phyloP scores from a whole-genome alignment of 2,888 invertebrate genomes.

The Drosophila kuntzei region DNA sequence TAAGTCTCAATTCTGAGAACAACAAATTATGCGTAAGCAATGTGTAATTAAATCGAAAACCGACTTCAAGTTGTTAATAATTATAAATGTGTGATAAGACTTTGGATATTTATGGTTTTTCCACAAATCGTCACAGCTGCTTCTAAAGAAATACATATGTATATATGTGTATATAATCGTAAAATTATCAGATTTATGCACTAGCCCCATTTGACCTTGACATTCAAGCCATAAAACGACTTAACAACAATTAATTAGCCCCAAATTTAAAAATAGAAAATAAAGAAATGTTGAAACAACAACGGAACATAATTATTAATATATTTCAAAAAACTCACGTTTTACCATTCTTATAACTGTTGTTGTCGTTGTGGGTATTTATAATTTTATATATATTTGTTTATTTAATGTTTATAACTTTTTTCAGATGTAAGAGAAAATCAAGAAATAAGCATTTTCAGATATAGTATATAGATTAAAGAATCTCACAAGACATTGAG shows the following conservation, averaged over 20 bases:
- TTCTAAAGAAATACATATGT: constrained; percentile 6
- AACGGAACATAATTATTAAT: not conserved
- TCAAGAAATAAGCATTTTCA: too few species aligned
- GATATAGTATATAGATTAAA: too few species aligned
- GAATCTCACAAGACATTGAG: too few species aligned
- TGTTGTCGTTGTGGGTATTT: constrained; percentile 2
- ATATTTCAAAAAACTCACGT: constrained; percentile 32
- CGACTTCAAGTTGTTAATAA: too few species aligned
- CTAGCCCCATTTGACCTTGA: constrained; percentile 58
- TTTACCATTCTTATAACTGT: constrained; percentile 5
- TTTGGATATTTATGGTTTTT: constrained; percentile 8
- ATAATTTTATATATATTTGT: constrained; percentile 4
- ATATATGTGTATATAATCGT: not conserved
- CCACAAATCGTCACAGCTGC: constrained; percentile 10
- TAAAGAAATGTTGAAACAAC: constrained; percentile 3
- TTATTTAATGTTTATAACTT: not conserved
- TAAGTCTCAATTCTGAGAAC: not conserved
- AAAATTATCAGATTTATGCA: constrained; percentile 42
- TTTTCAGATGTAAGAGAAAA: too few species aligned
- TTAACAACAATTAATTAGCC: constrained; percentile 13
- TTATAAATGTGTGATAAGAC: not conserved
- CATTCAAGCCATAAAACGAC: constrained; percentile 59
- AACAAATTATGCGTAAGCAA: not conserved
- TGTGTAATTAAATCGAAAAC: not conserved
- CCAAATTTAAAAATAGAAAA: constrained; percentile 5